phyloP scores from a whole-genome alignment of 2,113 vertebrate species.

The Trogon melanurus region DNA sequence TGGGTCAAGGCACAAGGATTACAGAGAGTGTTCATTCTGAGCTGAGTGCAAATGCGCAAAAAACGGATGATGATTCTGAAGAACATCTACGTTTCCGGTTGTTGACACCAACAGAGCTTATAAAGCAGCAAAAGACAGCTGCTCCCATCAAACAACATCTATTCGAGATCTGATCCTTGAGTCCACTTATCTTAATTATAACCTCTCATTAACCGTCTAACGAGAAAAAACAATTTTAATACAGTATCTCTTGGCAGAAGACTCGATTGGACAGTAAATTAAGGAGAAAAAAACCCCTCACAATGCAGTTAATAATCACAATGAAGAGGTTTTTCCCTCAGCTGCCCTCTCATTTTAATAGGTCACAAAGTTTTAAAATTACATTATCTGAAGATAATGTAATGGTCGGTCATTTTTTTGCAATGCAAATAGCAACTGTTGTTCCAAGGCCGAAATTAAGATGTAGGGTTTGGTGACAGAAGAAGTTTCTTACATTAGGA shows the following conservation, averaged over 20 bases:
- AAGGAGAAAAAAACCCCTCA: background rate
- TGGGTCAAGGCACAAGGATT: background rate
- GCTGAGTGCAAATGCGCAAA: background rate
- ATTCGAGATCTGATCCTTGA: background rate
- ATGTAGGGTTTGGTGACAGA: background rate
- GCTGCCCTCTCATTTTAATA: background rate
- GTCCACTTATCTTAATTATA: constrained; percentile 19
- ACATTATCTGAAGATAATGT: background rate
- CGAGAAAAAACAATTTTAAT: background rate
- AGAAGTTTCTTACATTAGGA: background rate
- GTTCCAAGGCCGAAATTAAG: background rate
- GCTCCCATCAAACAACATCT: background rate
- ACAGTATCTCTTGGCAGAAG: background rate
- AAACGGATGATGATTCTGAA: background rate
- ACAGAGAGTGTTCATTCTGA: background rate
- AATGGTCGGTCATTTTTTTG: background rate
- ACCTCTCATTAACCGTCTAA: background rate
- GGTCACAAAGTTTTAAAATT: constrained; percentile 2
- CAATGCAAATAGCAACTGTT: background rate
- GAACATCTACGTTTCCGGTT: background rate
- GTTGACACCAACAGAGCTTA: background rate
- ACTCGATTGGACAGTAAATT: background rate
- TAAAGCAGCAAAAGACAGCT: background rate
- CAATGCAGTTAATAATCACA: background rate
- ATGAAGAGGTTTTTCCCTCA: background rate